phyloP scores from a whole-genome alignment of 2,113 vertebrate species.

The Ia io region DNA sequence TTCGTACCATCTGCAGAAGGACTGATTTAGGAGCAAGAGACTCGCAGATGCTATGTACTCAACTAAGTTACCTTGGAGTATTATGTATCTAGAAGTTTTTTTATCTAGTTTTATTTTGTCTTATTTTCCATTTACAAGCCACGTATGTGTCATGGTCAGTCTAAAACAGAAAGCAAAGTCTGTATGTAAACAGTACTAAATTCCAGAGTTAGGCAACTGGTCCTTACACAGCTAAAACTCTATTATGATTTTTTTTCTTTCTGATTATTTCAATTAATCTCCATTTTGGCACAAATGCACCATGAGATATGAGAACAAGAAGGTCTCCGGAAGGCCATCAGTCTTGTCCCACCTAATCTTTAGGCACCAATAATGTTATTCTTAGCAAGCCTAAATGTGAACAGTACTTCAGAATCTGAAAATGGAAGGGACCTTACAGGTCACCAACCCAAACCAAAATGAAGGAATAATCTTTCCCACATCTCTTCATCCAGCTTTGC shows the following conservation, averaged over 20 bases:
- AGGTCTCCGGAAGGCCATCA: background rate
- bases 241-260: background rate
- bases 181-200: background rate
- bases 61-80: background rate
- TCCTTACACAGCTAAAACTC: background rate
- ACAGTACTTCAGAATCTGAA: conserved; percentile 1
- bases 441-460: background rate
- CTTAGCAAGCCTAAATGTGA: background rate
- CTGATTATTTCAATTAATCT: background rate
- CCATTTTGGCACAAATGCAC: background rate
- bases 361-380: background rate
- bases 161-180: background rate
- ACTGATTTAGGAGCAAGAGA: background rate
- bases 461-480: background rate
- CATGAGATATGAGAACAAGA: background rate
- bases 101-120: background rate
- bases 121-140: background rate
- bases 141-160: accelerated
- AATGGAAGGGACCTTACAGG: background rate
- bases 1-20: background rate
- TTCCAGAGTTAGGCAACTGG: background rate
- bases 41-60: background rate
- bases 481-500: background rate
- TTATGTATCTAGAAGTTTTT: background rate
- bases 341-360: background rate